Percentiles rank a stretch among this genome's conserved stretches.
Evolutionary conservation across 1,140 invertebrate species (phyloP).

Genomic region (Diachasmimorpha longicaudata): DNA sequence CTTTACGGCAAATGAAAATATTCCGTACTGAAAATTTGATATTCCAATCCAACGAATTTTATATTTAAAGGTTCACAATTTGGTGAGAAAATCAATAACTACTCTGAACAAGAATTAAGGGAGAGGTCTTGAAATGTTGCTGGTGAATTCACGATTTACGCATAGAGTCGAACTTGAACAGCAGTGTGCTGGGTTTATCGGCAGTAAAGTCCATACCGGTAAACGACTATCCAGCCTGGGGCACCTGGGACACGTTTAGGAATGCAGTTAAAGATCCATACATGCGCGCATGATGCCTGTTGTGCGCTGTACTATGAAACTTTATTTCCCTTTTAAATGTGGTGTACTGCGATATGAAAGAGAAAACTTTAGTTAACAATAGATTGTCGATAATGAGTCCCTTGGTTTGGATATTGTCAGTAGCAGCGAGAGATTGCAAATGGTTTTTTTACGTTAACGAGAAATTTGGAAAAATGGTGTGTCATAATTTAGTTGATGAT

Average conservation of each 20-base stretch:
- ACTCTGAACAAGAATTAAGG: conserved; percentile 9
- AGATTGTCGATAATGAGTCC: neutral
- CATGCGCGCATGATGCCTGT: neutral
- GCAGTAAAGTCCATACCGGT: conserved; percentile 47
- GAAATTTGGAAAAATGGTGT: too few relatives aligned
- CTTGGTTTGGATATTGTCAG: too few relatives aligned
- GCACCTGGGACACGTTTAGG: conserved; percentile 46
- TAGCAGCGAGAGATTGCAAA: too few relatives aligned
- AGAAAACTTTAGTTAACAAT: neutral
- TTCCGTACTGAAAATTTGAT: too few relatives aligned
- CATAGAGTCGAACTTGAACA: conserved; percentile 40
- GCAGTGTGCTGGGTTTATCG: conserved; percentile 49
- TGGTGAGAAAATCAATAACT: too few relatives aligned
- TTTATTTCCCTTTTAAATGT: neutral
- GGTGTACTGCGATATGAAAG: neutral
- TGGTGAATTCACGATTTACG: conserved; percentile 40
- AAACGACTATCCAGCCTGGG: conserved; percentile 38
- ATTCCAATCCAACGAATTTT: too few relatives aligned
- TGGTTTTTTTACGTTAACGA: too few relatives aligned
- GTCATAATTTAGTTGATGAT: too few relatives aligned
- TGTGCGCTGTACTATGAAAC: neutral
- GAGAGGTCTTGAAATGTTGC: conserved; percentile 1
- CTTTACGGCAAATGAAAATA: too few relatives aligned
- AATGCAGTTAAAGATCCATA: conserved; percentile 42
- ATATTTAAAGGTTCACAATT: too few relatives aligned